phyloP scores from a whole-genome alignment of 1,140 invertebrate species.

The Cepaea nemoralis region DNA sequence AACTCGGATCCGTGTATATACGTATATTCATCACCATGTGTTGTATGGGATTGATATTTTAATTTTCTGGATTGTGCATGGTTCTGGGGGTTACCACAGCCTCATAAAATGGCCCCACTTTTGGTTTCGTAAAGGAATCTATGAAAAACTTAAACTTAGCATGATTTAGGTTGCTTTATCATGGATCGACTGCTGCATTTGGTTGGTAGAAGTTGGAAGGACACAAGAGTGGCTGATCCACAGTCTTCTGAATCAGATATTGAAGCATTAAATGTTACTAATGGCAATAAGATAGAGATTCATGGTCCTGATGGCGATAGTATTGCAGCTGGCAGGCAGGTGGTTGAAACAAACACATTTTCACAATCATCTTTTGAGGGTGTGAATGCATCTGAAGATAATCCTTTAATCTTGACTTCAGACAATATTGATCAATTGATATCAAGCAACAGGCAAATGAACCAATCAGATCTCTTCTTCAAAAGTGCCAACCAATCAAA shows the following conservation, averaged over 20 bases:
- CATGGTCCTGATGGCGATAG: not conserved
- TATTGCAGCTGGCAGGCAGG: not conserved
- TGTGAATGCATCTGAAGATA: not conserved
- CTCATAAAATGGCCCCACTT: too few relatives aligned
- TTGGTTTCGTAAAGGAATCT: too few relatives aligned
- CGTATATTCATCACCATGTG: too few relatives aligned
- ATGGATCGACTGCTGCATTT: not conserved
- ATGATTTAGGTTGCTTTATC: too few relatives aligned
- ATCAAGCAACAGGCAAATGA: not conserved
- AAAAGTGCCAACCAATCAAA: not conserved
- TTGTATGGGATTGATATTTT: too few relatives aligned
- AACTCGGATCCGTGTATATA: too few relatives aligned
- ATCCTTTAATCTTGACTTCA: not conserved
- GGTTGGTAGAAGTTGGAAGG: not conserved
- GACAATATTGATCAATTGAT: not conserved
- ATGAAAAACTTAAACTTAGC: too few relatives aligned
- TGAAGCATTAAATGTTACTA: not conserved
- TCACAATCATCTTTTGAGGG: not conserved
- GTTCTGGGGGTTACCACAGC: too few relatives aligned
- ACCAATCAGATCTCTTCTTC: slow-evolving; percentile 23
- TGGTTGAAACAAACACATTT: not conserved
- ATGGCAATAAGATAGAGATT: not conserved
- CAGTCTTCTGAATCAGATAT: not conserved
- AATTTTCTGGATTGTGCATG: too few relatives aligned
- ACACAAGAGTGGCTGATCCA: not conserved